Evolutionary conservation across 2,888 invertebrate genomes (phyloP), one percentile per base, ranked within the genome.

Genomic region (Trissolcus japonicus): DNA sequence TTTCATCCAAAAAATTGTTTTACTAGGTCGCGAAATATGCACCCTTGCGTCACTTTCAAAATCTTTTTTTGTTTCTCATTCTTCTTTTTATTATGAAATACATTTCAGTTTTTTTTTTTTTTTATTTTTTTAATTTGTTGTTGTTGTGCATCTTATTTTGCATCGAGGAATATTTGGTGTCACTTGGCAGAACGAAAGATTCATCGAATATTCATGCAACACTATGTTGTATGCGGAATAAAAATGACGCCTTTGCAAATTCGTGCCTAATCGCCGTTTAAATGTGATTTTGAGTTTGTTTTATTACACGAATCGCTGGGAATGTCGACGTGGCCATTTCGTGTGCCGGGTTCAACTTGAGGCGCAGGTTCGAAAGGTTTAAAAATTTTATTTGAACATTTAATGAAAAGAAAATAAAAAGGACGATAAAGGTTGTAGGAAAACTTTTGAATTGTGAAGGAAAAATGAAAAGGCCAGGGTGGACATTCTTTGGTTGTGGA

Each of bases 141-240:
- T n/a, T n/a, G n/a, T n/a, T n/a, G n/a, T n/a, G n/a, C n/a, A n/a
- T n/a, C n/a, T n/a, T n/a, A n/a, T n/a, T n/a, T n/a, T n/a, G 54
- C 43, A 46, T 46, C 16, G 43, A 25, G 43, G 43, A 57, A 53
- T 67, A 67, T 67, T 66, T 66, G 50, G 53, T 67, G 51, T 41
- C 16, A 51, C 53, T 62, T 40, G 40, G 16, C 54, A 13, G 53
- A 25, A 67, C 53, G 53, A 59, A 67, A 67, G 29, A 67, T 29
- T 35, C 53, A 67, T 59, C 54, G 67, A 67, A 67, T 67, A 67
- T 67, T 67, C 53, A 67, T 59, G 59, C 53, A 60, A 67, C 59
- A 67, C 59, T 67, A 60, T 46, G 59, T 53, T 53, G 53, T 41
- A 21, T 53, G 46, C 25, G 9, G 53, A 46, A 59, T 59, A 53